Evolutionary conservation across 2,888 invertebrate species (phyloP).

Genomic region (Teleogryllus oceanicus): DNA sequence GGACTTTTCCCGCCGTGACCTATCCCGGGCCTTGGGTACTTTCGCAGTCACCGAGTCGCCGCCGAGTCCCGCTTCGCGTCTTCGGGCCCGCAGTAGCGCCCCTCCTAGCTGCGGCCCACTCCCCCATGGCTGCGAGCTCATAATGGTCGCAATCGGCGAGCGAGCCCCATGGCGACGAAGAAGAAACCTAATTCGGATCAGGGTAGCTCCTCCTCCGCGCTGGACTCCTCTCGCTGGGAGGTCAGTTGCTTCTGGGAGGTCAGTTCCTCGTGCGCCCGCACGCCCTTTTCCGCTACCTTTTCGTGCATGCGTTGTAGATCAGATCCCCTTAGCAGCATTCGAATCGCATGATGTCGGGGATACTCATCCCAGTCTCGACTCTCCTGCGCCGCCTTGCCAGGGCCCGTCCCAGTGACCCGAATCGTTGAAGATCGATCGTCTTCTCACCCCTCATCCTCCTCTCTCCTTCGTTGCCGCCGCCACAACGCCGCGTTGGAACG

Average conservation of each 20-base stretch:
- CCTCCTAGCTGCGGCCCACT: neutral
- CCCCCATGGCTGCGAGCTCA: constrained; percentile 1
- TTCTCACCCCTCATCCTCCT: neutral
- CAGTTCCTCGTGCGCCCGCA: neutral
- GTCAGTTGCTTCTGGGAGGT: constrained; percentile 12
- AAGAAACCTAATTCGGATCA: neutral
- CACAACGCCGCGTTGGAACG: no score
- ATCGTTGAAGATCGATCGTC: neutral
- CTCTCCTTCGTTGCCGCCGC: neutral
- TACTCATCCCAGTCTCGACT: no score
- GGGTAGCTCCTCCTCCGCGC: neutral
- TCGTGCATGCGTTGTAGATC: neutral
- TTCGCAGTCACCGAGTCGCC: no score
- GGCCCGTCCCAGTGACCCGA: neutral
- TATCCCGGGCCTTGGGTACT: no score
- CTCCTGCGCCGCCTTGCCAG: neutral
- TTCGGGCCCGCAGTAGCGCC: neutral
- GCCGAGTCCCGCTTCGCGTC: no score
- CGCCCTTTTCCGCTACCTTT: neutral
- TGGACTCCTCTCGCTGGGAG: constrained; percentile 27
- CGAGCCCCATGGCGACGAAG: constrained; percentile 22
- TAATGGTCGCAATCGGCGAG: constrained; percentile 21
- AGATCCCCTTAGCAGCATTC: no score
- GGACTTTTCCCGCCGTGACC: no score
- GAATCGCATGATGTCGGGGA: no score